These are phyloP conservation scores for Drosophila sordidula DNA, from an alignment of 2,888 invertebrate species.

Conservation along the genomic window DNA sequence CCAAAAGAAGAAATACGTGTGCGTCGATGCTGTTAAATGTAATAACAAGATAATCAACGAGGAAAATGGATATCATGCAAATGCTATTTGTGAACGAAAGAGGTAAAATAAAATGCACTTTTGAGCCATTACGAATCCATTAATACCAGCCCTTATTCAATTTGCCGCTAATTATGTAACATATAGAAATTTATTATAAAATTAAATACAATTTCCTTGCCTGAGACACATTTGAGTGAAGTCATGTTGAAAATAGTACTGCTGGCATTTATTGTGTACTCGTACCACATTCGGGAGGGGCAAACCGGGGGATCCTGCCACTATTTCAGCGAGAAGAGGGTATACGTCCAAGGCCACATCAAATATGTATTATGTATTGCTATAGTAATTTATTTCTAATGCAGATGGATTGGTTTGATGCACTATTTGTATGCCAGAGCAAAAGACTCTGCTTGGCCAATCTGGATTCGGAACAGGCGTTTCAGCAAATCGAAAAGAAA, in stretches of 20 bases:
- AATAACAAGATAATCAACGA: background rate
- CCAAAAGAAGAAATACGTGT: background rate
- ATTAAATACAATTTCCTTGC: background rate
- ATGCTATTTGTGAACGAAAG: background rate
- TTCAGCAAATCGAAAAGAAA: constrained; percentile 3
- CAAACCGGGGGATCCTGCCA: constrained; percentile 26
- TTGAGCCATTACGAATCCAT: constrained; percentile 5
- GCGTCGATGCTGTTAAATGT: background rate
- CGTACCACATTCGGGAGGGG: background rate
- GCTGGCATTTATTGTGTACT: background rate
- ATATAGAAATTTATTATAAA: background rate
- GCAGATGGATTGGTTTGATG: constrained; percentile 36
- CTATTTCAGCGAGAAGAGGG: constrained; percentile 33
- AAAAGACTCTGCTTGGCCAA: constrained; percentile 38
- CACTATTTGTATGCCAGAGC: constrained; percentile 26
- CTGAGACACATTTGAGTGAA: background rate
- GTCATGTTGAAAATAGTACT: constrained; percentile 16
- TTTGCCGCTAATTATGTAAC: constrained; percentile 1
- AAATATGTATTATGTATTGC: background rate
- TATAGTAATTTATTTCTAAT: background rate
- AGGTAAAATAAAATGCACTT: background rate
- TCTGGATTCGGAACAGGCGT: background rate
- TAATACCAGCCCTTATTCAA: background rate
- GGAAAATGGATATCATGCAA: background rate
- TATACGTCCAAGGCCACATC: background rate